phyloP scores from a whole-genome alignment of 2,797 vertebrate genomes.

The Bucorvus abyssinicus region DNA sequence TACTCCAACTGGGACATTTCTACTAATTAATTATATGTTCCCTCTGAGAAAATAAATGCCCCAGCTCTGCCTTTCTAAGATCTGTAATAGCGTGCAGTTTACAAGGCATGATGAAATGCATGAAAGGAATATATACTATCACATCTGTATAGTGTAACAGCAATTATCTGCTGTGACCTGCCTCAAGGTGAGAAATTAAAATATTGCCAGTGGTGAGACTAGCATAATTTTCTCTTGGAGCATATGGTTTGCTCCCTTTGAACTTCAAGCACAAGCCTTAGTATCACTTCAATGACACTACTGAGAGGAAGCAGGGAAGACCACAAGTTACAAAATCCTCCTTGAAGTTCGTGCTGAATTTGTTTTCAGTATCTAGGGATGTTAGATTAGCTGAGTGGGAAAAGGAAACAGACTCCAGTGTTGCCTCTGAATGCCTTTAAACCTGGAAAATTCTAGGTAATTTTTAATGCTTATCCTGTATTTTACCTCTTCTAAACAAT shows the following conservation, averaged over 20 bases:
- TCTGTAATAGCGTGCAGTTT: background rate
- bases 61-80: conserved; percentile 11
- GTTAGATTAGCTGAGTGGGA: background rate
- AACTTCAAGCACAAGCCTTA: background rate
- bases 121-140: background rate
- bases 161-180: background rate
- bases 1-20: background rate
- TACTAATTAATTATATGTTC: background rate
- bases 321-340: background rate
- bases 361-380: background rate
- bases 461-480: background rate
- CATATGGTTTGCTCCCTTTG: background rate
- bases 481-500: background rate
- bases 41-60: background rate
- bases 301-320: conserved; percentile 1
- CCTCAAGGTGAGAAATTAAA: background rate
- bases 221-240: background rate
- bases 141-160: background rate
- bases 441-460: background rate
- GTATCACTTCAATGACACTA: background rate
- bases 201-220: background rate
- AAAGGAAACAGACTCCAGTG: background rate
- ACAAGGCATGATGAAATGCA: conserved; percentile 1
- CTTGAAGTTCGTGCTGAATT: background rate
- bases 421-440: background rate